phyloP scores from a whole-genome alignment of 2,113 vertebrate species.

The Zapornia atra region DNA sequence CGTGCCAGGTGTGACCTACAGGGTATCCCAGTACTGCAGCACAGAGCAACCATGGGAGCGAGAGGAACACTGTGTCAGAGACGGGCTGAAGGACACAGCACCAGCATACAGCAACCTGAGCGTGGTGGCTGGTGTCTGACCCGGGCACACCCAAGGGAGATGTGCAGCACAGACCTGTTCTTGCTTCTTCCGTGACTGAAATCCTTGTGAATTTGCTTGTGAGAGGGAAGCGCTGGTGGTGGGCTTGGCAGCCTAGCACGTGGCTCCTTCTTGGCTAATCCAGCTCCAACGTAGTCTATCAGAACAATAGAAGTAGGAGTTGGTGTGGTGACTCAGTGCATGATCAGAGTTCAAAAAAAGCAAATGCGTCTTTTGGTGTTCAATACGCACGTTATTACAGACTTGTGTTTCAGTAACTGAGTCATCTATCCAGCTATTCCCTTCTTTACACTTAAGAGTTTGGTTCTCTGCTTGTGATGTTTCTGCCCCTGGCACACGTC shows the following conservation, averaged over 20 bases:
- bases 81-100: not conserved
- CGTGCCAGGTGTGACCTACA: not conserved
- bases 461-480: constrained; percentile 24
- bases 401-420: not conserved
- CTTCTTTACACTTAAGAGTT: constrained; percentile 10
- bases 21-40: not conserved
- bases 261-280: not conserved
- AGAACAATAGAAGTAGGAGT: constrained; percentile 46
- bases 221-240: not conserved
- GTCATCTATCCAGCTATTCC: constrained; percentile 24
- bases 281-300: not conserved
- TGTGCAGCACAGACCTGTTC: not conserved
- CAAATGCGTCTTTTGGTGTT: constrained; percentile 17
- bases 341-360: constrained; percentile 24
- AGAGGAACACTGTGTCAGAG: not conserved
- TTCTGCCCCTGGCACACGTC: constrained; percentile 46
- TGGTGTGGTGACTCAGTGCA: constrained; percentile 39
- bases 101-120: accelerated
- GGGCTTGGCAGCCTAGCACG: not conserved
- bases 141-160: not conserved
- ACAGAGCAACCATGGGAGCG: not conserved
- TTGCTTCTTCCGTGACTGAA: not conserved
- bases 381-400: not conserved
- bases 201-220: not conserved
- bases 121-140: not conserved